Evolutionary conservation across 2,113 vertebrate genomes (phyloP).

Genomic region (Triplophysa siluroides): DNA sequence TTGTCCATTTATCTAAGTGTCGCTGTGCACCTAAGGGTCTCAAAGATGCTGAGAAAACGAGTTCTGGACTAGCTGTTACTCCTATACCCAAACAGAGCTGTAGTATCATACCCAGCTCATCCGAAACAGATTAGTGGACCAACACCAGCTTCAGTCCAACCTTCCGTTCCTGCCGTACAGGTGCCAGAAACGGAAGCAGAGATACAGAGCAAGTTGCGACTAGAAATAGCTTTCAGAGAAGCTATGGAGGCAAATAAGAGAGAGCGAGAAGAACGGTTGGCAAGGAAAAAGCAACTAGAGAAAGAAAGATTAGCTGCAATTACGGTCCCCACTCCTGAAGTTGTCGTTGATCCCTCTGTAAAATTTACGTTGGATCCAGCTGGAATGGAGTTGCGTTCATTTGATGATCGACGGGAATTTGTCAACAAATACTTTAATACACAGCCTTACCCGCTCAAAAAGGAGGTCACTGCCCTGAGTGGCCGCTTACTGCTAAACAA

Average conservation of each 20-base stretch:
- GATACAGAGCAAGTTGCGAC: slow-evolving; percentile 66
- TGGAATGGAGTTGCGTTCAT: slow-evolving; percentile 66
- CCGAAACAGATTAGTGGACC: slow-evolving; percentile 30
- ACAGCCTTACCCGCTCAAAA: slow-evolving; percentile 85
- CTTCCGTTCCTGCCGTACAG: neutral
- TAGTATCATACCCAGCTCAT: slow-evolving; percentile 22
- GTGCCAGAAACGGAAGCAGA: slow-evolving; percentile 52
- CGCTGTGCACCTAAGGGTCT: slow-evolving; percentile 86
- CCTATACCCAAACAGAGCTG: slow-evolving; percentile 31
- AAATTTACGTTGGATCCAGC: slow-evolving; percentile 81
- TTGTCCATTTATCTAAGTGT: slow-evolving; percentile 89
- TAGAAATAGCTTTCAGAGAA: slow-evolving; percentile 70
- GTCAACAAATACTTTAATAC: slow-evolving; percentile 87
- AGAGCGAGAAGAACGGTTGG: slow-evolving; percentile 72
- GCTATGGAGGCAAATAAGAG: slow-evolving; percentile 70
- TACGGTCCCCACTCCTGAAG: slow-evolving; percentile 38
- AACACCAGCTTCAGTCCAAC: slow-evolving; percentile 50
- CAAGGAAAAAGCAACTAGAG: slow-evolving; percentile 72
- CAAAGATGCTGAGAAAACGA: slow-evolving; percentile 47
- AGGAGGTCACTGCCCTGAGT: slow-evolving; percentile 83
- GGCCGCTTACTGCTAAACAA: slow-evolving; percentile 78
- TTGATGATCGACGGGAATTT: slow-evolving; percentile 85
- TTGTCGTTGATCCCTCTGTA: slow-evolving; percentile 60
- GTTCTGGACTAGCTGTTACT: slow-evolving; percentile 32
- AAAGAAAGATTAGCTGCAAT: slow-evolving; percentile 57